Conservation (phyloP, 2,797 vertebrate genomes). For the Darevskia nairensis region DNA sequence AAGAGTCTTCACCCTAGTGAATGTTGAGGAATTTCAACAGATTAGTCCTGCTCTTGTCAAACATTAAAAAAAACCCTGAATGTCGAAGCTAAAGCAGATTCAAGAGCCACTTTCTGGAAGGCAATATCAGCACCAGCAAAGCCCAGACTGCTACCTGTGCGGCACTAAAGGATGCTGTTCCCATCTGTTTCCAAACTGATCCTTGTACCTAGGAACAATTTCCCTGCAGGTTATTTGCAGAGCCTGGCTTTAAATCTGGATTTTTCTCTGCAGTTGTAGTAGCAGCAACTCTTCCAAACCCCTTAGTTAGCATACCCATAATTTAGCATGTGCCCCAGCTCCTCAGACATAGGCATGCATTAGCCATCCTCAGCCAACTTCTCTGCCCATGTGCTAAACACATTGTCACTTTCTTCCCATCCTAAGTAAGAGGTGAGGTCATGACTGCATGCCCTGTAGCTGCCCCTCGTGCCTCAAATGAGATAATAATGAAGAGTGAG, state of each 20-base stretch:
- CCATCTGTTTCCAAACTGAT: background rate
- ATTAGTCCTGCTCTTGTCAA: background rate
- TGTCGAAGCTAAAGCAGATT: background rate
- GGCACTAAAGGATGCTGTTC: slow-evolving; percentile 1
- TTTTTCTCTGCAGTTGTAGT: background rate
- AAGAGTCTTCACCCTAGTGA: background rate
- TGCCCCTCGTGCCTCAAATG: background rate
- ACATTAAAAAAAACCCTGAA: background rate
- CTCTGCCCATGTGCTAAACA: background rate
- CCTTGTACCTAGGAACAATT: background rate
- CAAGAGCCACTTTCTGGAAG: background rate
- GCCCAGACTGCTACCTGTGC: background rate
- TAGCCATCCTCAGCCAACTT: background rate
- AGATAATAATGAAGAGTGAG: background rate
- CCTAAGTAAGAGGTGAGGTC: background rate
- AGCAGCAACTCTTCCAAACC: background rate
- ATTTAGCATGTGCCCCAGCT: background rate
- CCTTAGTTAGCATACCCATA: slow-evolving; percentile 1
- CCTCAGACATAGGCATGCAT: background rate
- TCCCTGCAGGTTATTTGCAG: background rate
- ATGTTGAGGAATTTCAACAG: background rate
- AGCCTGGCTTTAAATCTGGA: background rate
- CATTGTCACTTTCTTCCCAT: background rate
- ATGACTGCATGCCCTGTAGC: background rate
- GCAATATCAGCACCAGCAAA: background rate